Evolutionary conservation across 2,113 vertebrate species (phyloP).

Genomic region (Alethe diademata): DNA sequence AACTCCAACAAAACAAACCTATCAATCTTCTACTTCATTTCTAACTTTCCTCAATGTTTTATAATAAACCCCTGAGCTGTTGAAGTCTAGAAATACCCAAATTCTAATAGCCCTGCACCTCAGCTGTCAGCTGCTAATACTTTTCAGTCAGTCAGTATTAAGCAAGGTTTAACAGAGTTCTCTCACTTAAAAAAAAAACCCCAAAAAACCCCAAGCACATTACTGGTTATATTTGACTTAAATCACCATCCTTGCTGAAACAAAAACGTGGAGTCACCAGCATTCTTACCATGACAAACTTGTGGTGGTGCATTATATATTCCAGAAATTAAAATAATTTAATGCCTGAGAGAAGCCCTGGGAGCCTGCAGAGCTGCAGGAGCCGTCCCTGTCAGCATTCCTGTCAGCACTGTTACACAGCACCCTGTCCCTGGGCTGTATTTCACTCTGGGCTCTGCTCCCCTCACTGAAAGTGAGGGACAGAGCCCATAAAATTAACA

Average conservation of each 20-base stretch:
- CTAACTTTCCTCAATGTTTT: neutral
- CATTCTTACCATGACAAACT: accelerated
- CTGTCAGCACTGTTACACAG: neutral
- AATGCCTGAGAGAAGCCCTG: neutral
- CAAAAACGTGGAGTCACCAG: neutral
- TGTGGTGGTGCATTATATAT: neutral
- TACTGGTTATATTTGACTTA: neutral
- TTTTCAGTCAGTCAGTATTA: neutral
- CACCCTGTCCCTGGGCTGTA: neutral
- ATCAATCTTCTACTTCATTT: neutral
- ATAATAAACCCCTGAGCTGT: neutral
- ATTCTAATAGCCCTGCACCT: neutral
- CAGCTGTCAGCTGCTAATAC: neutral
- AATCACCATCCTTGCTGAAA: neutral
- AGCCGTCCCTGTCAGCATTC: neutral
- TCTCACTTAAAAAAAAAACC: neutral
- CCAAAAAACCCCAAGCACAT: neutral
- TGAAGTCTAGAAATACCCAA: neutral
- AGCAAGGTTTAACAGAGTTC: neutral
- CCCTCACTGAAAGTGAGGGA: neutral
- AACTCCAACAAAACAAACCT: neutral
- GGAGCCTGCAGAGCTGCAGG: neutral
- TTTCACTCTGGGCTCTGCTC: neutral
- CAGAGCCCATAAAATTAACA: neutral
- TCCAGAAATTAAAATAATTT: neutral